These are phyloP conservation scores for Carcharodon carcharias DNA, from an alignment of 2,797 vertebrate species.

Conservation along the genomic window DNA sequence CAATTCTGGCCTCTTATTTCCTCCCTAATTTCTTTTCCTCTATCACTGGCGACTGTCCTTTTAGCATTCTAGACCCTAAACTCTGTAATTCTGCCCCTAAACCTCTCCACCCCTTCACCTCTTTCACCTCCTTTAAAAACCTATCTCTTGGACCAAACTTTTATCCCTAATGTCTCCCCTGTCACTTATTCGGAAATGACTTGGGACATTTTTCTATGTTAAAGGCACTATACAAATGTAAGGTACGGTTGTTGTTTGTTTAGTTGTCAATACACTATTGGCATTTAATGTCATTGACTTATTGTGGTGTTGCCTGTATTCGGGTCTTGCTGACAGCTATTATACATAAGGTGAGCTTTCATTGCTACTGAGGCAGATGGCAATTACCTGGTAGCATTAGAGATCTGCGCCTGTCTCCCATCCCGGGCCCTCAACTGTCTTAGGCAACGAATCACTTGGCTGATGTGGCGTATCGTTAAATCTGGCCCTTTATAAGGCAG, in stretches of 20 bases:
- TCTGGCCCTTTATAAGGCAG: constrained; percentile 37
- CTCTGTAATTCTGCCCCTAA: neutral
- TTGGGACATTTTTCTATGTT: neutral
- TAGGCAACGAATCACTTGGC: constrained; percentile 40
- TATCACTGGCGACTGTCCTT: neutral
- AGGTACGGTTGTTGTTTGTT: neutral
- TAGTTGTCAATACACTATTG: neutral
- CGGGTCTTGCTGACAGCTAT: neutral
- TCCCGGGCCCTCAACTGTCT: constrained; percentile 41
- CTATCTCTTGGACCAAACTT: neutral
- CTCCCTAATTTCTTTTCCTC: neutral
- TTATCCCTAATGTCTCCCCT: neutral
- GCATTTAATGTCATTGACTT: neutral
- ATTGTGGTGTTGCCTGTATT: neutral
- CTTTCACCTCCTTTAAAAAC: neutral
- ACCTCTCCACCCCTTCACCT: neutral
- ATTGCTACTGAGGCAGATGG: neutral
- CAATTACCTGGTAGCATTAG: constrained; percentile 33
- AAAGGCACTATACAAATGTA: neutral
- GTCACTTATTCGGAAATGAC: neutral
- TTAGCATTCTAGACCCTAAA: neutral
- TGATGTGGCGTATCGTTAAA: constrained; percentile 46
- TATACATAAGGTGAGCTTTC: neutral
- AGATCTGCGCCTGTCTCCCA: neutral
- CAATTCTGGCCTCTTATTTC: neutral